Conservation (phyloP, 2,888 invertebrate genomes). For the Bimastos eiseni region DNA sequence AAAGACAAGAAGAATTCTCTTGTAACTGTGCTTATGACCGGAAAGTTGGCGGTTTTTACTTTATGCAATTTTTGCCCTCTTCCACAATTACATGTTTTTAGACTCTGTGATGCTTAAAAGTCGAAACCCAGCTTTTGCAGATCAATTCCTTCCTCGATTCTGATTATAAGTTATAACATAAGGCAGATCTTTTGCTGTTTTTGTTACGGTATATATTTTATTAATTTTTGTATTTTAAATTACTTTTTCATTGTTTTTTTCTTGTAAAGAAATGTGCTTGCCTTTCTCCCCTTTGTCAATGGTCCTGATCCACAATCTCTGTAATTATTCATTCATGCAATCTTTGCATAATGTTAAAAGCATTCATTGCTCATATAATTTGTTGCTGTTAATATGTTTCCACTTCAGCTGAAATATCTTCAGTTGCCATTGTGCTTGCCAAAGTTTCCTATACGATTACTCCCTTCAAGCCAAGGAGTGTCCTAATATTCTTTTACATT, state of each 20-base stretch:
- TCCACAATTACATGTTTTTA: too few relatives aligned
- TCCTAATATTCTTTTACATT: background rate
- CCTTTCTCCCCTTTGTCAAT: background rate
- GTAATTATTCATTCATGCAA: background rate
- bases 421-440: background rate
- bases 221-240: background rate
- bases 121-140: background rate
- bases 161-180: background rate
- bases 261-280: background rate
- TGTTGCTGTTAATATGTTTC: background rate
- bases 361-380: background rate
- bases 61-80: too few relatives aligned
- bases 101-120: too few relatives aligned
- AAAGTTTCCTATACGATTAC: background rate
- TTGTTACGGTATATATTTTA: background rate
- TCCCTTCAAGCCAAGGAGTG: background rate
- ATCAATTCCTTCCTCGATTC: background rate
- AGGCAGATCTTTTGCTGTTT: background rate
- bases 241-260: background rate
- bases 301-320: too few relatives aligned
- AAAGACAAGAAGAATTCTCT: background rate
- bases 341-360: background rate
- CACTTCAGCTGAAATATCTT: background rate
- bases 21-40: background rate
- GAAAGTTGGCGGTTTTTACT: background rate